These are phyloP conservation scores for Molossus alvarezi DNA, from an alignment of 2,797 vertebrate genomes.

Conservation along the genomic window DNA sequence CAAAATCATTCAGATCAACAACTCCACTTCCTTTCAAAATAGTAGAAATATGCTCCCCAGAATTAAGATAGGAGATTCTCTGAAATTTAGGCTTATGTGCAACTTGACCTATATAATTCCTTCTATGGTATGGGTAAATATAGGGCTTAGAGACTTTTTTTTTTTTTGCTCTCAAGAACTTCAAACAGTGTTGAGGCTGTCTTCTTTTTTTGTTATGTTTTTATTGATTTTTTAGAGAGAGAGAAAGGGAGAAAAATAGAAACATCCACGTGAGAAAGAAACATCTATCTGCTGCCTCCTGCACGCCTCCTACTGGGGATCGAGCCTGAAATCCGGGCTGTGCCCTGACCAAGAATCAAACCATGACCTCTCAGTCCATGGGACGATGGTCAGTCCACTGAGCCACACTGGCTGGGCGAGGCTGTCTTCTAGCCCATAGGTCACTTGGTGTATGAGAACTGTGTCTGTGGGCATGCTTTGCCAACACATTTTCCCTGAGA, in stretches of 20 bases:
- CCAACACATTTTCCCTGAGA: not conserved
- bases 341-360: no score
- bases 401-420: no score
- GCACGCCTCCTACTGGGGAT: no score
- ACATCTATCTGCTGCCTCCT: no score
- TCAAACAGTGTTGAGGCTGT: not conserved
- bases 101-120: not conserved
- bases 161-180: not conserved
- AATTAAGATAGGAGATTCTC: not conserved
- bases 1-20: conserved; percentile 33
- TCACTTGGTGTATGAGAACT: not conserved
- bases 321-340: no score
- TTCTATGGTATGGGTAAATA: conserved; percentile 10
- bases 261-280: no score
- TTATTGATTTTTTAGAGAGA: no score
- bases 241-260: no score
- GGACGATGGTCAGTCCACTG: no score
- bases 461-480: not conserved
- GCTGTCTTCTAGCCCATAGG: not conserved
- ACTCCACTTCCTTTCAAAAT: conserved; percentile 42
- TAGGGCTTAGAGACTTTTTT: not conserved
- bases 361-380: no score
- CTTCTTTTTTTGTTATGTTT: not conserved
- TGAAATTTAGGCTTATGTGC: not conserved
- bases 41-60: not conserved